Percentiles rank a stretch among this genome's conserved stretches.
Conservation (phyloP, 2,888 invertebrate genomes). For the Drosophila borealis region DNA sequence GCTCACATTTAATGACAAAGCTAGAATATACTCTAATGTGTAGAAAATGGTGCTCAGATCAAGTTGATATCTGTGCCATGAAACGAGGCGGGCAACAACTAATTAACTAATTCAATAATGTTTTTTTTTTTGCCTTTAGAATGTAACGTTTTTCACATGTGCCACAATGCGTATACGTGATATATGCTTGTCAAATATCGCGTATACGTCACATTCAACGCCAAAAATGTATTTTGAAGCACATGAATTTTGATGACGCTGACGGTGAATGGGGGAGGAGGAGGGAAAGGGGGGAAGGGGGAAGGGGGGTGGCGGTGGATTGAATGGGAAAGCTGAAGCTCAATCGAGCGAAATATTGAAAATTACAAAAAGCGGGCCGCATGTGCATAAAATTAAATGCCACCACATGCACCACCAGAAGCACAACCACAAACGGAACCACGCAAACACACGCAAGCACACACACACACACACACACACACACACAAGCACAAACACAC, state of each 20-base stretch:
- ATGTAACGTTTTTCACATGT: not conserved
- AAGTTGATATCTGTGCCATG: too few relatives aligned
- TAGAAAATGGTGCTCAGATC: too few relatives aligned
- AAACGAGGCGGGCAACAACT: not conserved
- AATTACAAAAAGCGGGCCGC: constrained; percentile 49
- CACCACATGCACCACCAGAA: constrained; percentile 27
- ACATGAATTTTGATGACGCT: constrained; percentile 33
- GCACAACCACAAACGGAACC: constrained; percentile 11
- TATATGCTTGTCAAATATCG: constrained; percentile 12
- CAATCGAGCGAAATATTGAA: constrained; percentile 64
- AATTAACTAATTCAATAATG: not conserved
- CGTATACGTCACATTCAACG: constrained; percentile 25
- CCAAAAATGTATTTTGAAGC: constrained; percentile 8
- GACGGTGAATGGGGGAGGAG: not conserved
- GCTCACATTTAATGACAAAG: too few relatives aligned
- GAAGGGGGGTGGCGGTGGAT: too few relatives aligned
- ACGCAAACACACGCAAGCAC: not conserved
- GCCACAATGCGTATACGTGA: constrained; percentile 2
- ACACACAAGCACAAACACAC: constrained; percentile 2
- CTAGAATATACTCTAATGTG: too few relatives aligned
- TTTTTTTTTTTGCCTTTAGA: not conserved
- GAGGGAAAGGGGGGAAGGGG: not conserved
- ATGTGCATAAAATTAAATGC: constrained; percentile 65
- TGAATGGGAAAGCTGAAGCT: constrained; percentile 23
- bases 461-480: constrained; percentile 6